Evolutionary conservation across 2,797 vertebrate species (phyloP).

Genomic region (Acanthopagrus latus): DNA sequence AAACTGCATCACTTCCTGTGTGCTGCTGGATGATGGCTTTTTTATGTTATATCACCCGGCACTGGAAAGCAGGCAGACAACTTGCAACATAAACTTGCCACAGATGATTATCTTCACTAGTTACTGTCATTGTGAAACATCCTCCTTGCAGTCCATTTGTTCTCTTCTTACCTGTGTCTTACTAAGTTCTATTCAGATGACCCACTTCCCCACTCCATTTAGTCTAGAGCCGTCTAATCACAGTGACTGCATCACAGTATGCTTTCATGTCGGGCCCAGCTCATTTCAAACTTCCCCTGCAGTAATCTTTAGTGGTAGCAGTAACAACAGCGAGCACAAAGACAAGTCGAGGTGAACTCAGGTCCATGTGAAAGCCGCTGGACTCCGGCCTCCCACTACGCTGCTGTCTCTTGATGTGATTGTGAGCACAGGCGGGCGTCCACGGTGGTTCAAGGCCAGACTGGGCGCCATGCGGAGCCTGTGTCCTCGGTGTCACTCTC

Average conservation of each 20-base stretch:
- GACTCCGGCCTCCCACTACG: conserved; percentile 32
- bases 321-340: conserved; percentile 24
- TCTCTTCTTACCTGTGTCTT: conserved; percentile 33
- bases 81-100: conserved; percentile 27
- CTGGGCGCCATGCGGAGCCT: conserved; percentile 43
- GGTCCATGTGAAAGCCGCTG: conserved; percentile 42
- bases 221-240: background rate
- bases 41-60: background rate
- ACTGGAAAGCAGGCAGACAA: background rate
- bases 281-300: conserved; percentile 53
- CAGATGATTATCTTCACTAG: conserved; percentile 37
- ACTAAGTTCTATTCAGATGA: conserved; percentile 4
- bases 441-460: conserved; percentile 31
- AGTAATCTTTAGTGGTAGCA: conserved; percentile 38
- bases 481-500: conserved; percentile 57
- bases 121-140: conserved; percentile 22
- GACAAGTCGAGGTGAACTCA: conserved; percentile 51
- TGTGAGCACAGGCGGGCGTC: conserved; percentile 52
- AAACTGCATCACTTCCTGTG: conserved; percentile 22
- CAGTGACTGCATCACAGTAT: conserved; percentile 13
- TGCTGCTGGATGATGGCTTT: conserved; percentile 25
- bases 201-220: background rate
- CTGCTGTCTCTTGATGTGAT: conserved; percentile 60
- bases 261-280: background rate
- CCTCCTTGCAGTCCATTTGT: conserved; percentile 21